Base-by-base conservation (phyloP, 2,888 invertebrate genomes). In the Coelopa pilipes region DNA sequence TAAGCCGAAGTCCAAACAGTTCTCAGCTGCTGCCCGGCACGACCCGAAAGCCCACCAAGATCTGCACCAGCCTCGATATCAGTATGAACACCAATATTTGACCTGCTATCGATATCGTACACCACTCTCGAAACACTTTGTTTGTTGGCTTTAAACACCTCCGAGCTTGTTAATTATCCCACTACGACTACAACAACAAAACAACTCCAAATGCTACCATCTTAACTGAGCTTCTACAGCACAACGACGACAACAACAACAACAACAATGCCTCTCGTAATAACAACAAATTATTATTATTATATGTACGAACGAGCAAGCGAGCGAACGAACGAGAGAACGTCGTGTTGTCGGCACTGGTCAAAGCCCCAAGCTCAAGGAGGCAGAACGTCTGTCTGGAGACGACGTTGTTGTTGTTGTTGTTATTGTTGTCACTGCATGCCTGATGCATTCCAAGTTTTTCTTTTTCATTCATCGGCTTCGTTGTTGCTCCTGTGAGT, bases 141-240 rank as follows among this genome's bases (percentile, higher is more conserved):
- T 65, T 65, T 65, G 19, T 65, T 65, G 17, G 46, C 13, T 17
- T 65, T 17, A 65, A 17, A 65, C 65, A 65, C 65, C 65, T 65
- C 46, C 19, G 19, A 34, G n/a, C 65, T 65, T 65, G 65, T 65
- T 65, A 65, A 65, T 65, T 65, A 65, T 65, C 17, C 65, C 45
- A 65, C 46, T 45, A 65, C 65, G 46, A 46, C 4, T 46, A 46
- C 45, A n/a, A 34, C 45, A 63, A n/a, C n/a, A n/a, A n/a, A n/a
- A n/a, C n/a, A n/a, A n/a, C n/a, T n/a, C n/a, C n/a, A n/a, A n/a
- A n/a, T 45, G 17, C n/a, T 46, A 45, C 12, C 34, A 65, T 65
- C 46, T 12, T 47, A 65, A 17, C 12, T 46, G 10, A 46, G 46
- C 46, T 34, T 34, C 34, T 34, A 34, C 34, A 2, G 7, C 4